These are phyloP conservation scores for Himalopsyche phryganea DNA, from an alignment of 1,140 invertebrate genomes.

Conservation along the genomic window DNA sequence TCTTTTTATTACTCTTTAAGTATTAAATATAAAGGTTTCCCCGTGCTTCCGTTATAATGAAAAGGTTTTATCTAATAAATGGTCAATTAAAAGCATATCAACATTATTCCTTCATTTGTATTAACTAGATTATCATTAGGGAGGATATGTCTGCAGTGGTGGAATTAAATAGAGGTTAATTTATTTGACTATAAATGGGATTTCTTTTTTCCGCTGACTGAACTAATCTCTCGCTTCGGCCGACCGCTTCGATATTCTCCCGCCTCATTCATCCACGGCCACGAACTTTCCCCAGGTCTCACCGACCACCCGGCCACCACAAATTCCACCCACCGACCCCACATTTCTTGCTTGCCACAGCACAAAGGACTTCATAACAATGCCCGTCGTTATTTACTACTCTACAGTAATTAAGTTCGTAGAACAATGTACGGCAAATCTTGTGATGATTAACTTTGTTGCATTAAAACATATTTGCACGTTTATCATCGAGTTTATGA, in stretches of 20 bases:
- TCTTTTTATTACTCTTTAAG: no score
- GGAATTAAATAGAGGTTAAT: conserved; percentile 16
- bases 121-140: no score
- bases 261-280: no score
- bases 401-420: conserved; percentile 29
- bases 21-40: no score
- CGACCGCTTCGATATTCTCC: no score
- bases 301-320: neutral
- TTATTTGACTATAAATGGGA: conserved; percentile 20
- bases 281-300: neutral
- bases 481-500: neutral
- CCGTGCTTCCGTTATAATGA: no score
- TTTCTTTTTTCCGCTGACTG: conserved; percentile 11
- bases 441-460: conserved; percentile 20
- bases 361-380: conserved; percentile 26
- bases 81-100: no score
- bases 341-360: neutral
- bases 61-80: no score
- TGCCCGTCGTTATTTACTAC: conserved; percentile 18
- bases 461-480: neutral
- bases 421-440: conserved; percentile 26
- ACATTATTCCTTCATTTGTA: no score
- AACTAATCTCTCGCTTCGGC: conserved; percentile 1
- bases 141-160: no score
- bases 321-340: neutral